Conservation (phyloP, 2,113 vertebrate species). For the Oreocharis arfaki region DNA sequence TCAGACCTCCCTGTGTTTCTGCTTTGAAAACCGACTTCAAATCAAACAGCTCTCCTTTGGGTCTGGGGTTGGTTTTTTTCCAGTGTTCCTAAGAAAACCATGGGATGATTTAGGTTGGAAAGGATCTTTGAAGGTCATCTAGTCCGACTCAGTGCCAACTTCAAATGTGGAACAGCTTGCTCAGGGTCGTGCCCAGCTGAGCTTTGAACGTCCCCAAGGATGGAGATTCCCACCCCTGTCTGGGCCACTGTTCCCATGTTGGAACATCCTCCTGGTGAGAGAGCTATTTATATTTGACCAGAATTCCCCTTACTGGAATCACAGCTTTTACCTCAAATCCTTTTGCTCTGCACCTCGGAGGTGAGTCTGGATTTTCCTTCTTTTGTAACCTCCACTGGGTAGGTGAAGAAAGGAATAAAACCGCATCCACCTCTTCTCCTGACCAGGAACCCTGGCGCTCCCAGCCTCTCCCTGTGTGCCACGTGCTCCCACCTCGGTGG, state of each 20-base stretch:
- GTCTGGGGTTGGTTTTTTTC: too few species aligned
- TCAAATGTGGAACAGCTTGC: neutral
- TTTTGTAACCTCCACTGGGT: neutral
- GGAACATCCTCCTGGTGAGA: neutral
- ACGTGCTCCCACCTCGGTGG: rapidly evolving
- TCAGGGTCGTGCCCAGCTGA: neutral
- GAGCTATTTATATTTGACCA: neutral
- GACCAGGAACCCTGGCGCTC: rapidly evolving
- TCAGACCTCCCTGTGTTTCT: neutral
- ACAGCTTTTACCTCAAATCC: neutral
- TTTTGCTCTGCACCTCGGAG: neutral
- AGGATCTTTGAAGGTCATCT: neutral
- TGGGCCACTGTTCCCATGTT: neutral
- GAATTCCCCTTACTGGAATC: neutral
- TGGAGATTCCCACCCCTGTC: neutral
- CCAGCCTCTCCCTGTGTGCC: neutral
- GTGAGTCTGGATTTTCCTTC: neutral
- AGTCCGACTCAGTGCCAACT: neutral
- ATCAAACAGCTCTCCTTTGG: neutral
- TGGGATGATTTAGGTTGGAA: neutral
- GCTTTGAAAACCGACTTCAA: neutral
- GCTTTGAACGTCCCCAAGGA: neutral
- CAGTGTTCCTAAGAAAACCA: neutral
- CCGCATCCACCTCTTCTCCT: neutral
- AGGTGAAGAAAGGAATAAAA: neutral